Conservation (phyloP, 2,888 invertebrate genomes). For the Hermaeophaga mercurialis region DNA sequence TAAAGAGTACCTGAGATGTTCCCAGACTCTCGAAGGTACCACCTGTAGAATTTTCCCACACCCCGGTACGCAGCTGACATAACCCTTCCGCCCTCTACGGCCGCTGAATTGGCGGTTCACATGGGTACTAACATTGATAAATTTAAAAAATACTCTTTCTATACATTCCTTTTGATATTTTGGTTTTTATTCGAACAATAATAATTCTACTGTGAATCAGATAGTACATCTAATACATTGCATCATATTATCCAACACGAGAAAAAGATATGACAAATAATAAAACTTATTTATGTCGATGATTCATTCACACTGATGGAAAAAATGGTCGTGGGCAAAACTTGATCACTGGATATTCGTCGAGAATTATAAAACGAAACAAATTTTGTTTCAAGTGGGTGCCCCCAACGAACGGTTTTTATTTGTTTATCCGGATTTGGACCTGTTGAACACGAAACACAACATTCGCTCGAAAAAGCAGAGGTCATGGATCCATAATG, state of each 20-base stretch:
- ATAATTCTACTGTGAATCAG: too few relatives aligned
- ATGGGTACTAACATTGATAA: too few relatives aligned
- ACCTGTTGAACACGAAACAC: slow-evolving; percentile 16
- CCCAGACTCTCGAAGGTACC: slow-evolving; percentile 39
- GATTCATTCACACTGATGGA: too few relatives aligned
- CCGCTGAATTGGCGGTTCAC: too few relatives aligned
- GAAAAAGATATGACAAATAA: too few relatives aligned
- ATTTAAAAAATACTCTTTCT: too few relatives aligned
- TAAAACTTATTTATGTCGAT: too few relatives aligned
- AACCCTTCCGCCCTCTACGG: slow-evolving; percentile 54
- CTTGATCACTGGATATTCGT: slow-evolving; percentile 2
- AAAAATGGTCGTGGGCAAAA: not conserved
- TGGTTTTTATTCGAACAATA: too few relatives aligned
- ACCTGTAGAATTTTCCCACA: slow-evolving; percentile 56
- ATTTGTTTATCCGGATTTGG: slow-evolving; percentile 27
- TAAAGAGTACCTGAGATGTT: slow-evolving; percentile 28
- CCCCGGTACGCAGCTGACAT: slow-evolving; percentile 53
- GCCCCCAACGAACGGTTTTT: slow-evolving; percentile 18
- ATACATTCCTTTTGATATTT: too few relatives aligned
- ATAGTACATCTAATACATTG: too few relatives aligned
- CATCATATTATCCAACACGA: too few relatives aligned
- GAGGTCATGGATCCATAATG: slow-evolving; percentile 26
- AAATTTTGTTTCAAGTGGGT: slow-evolving; percentile 13
- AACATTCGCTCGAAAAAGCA: slow-evolving; percentile 17
- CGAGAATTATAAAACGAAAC: not conserved